Conservation (phyloP, 2,888 invertebrate species). For the Ennomos quercinarius region DNA sequence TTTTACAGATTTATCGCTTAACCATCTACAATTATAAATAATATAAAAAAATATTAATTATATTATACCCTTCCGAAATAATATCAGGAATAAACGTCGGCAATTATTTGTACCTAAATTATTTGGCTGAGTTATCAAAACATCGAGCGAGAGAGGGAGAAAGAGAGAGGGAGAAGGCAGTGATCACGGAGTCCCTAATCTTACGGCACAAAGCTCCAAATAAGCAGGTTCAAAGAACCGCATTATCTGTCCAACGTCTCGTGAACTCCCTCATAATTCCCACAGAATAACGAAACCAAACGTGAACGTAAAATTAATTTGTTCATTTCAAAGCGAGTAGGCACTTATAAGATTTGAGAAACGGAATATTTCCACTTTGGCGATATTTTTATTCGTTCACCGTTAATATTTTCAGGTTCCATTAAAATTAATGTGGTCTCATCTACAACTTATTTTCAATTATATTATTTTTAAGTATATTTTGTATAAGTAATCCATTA, state of each 20-base stretch:
- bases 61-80: no score
- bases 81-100: neutral
- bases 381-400: constrained; percentile 33
- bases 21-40: no score
- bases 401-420: constrained; percentile 23
- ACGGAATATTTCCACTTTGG: constrained; percentile 33
- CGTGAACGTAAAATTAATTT: constrained; percentile 57
- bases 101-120: neutral
- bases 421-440: constrained; percentile 21
- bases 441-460: constrained; percentile 18
- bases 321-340: constrained; percentile 44
- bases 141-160: constrained; percentile 1
- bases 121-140: constrained; percentile 5
- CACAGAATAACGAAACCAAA: constrained; percentile 49
- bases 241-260: constrained; percentile 58
- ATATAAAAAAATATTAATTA: no score
- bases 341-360: constrained; percentile 31
- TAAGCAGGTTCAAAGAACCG: constrained; percentile 56
- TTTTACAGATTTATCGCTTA: no score
- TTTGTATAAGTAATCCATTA: no score
- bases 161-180: no score
- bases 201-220: constrained; percentile 37
- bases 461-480: constrained; percentile 8
- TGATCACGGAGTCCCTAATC: constrained; percentile 30
- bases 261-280: constrained; percentile 59